phyloP scores from a whole-genome alignment of 64 coral and sea anemone species.

The Montipora cactus region DNA sequence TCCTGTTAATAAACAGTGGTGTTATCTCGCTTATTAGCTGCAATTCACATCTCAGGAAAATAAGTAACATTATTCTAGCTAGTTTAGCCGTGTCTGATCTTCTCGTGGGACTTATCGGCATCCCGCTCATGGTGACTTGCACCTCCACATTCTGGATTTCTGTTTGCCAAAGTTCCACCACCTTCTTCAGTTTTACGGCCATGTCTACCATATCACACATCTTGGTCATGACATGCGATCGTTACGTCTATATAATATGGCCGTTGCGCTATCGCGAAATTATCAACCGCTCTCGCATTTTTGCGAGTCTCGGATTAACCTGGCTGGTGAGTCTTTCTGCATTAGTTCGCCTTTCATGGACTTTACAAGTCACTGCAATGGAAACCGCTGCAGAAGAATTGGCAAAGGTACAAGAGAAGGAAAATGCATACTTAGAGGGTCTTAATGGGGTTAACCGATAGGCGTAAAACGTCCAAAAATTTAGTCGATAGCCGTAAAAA shows the following conservation, averaged over 20 bases:
- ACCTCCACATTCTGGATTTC: neutral
- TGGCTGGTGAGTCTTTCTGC: slow-evolving; percentile 37
- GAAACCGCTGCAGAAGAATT: slow-evolving; percentile 18
- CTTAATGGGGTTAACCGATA: no score
- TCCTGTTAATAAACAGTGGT: slow-evolving; percentile 27
- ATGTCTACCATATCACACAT: slow-evolving; percentile 66
- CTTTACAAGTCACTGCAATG: neutral
- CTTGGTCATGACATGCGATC: slow-evolving; percentile 61
- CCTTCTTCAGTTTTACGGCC: slow-evolving; percentile 51
- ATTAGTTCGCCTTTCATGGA: slow-evolving; percentile 53
- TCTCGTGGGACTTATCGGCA: slow-evolving; percentile 23
- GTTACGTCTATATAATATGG: slow-evolving; percentile 58
- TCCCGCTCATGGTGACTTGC: slow-evolving; percentile 53
- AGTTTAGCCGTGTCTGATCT: slow-evolving; percentile 65
- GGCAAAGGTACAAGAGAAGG: neutral
- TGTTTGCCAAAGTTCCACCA: slow-evolving; percentile 36
- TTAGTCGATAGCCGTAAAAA: no score
- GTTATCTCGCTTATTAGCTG: slow-evolving; percentile 42
- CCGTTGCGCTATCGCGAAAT: slow-evolving; percentile 45
- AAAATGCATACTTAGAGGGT: slow-evolving; percentile 5
- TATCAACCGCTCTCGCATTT: slow-evolving; percentile 19
- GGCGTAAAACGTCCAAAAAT: no score
- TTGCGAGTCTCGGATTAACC: neutral
- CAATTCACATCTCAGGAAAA: slow-evolving; percentile 9
- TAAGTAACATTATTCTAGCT: slow-evolving; percentile 54